These are phyloP conservation scores for Microchrysa polita DNA, from an alignment of 2,888 invertebrate species.

Conservation along the genomic window DNA sequence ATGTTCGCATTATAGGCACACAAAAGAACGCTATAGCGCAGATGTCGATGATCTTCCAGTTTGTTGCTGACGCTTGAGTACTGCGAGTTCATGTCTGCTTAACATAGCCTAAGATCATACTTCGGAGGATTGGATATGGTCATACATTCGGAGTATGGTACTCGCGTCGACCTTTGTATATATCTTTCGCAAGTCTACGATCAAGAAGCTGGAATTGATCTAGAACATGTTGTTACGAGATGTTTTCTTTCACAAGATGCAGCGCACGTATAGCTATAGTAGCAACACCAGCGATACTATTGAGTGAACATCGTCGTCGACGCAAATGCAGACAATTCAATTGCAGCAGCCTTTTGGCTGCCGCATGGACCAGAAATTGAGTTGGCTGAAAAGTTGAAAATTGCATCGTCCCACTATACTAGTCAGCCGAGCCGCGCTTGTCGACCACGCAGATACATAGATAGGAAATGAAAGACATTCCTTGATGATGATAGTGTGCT, in stretches of 20 bases:
- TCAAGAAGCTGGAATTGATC: conserved; percentile 28
- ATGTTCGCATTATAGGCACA: no score
- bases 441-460: not conserved
- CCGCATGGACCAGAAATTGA: conserved; percentile 8
- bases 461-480: conserved; percentile 20
- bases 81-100: no score
- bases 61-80: no score
- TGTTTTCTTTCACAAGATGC: no score
- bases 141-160: no score
- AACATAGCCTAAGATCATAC: no score
- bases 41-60: no score
- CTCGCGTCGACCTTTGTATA: no score
- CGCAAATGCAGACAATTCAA: conserved; percentile 18
- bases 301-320: not conserved
- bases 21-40: no score
- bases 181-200: not conserved
- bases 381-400: not conserved
- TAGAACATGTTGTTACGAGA: conserved; percentile 18
- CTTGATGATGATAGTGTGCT: conserved; percentile 14
- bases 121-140: no score
- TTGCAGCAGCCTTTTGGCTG: not conserved
- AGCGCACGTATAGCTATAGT: not conserved
- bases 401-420: conserved; percentile 7
- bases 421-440: not conserved
- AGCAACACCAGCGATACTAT: no score